These are phyloP conservation scores for Balanococcus diminutus DNA, from an alignment of 2,888 invertebrate genomes.

Conservation along the genomic window DNA sequence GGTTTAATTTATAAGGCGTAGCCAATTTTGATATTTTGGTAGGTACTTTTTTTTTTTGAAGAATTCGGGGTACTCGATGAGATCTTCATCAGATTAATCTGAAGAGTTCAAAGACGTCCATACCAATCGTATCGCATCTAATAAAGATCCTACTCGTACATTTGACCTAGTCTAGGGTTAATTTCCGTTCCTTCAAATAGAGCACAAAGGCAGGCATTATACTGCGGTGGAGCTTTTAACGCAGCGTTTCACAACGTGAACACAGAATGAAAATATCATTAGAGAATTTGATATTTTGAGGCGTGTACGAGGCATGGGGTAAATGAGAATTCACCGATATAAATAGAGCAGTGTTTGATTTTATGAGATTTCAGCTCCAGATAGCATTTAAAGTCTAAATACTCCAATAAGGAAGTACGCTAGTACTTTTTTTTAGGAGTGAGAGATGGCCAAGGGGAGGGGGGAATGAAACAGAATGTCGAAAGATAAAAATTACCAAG, in stretches of 20 bases:
- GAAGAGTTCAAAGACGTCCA: background rate
- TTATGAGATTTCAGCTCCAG: background rate
- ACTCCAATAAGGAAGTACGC: no score
- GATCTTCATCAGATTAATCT: background rate
- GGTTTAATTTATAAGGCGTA: background rate
- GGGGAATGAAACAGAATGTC: background rate
- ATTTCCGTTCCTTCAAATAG: constrained; percentile 8
- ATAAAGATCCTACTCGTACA: background rate
- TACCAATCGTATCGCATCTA: background rate
- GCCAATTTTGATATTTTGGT: no score
- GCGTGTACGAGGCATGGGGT: background rate
- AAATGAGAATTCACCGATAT: background rate
- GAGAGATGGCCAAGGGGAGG: no score
- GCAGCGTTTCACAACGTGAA: background rate
- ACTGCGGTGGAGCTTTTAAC: background rate
- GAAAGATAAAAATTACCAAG: background rate
- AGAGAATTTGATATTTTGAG: background rate
- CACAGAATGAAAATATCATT: background rate
- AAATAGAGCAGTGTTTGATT: background rate
- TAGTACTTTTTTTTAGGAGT: background rate
- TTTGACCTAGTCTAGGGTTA: background rate
- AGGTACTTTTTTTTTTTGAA: background rate
- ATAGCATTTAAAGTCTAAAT: no score
- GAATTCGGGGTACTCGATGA: background rate
- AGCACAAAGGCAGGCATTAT: background rate